Percentiles rank a stretch among this genome's conserved stretches.
These are phyloP conservation scores for Pseudorhombus dupliciocellatus DNA, from an alignment of 2,113 vertebrate species.

Conservation along the genomic window DNA sequence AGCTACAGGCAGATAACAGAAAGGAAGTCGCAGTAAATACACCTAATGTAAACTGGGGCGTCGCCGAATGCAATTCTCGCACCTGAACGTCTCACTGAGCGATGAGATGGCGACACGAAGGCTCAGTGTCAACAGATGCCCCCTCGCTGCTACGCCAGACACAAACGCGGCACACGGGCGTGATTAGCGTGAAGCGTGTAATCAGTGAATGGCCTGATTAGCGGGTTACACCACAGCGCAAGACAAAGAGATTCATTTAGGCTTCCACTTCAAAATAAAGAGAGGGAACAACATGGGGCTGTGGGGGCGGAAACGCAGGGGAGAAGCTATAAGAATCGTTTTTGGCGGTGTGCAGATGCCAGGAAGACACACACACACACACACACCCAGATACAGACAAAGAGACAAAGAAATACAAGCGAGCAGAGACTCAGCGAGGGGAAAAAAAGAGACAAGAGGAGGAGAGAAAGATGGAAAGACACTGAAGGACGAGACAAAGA, in stretches of 20 bases:
- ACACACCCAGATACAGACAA: constrained; percentile 47
- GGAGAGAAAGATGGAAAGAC: constrained; percentile 17
- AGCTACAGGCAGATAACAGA: constrained; percentile 42
- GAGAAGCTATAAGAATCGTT: constrained; percentile 65
- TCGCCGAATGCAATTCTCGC: constrained; percentile 23
- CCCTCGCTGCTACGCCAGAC: constrained; percentile 25
- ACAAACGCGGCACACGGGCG: constrained; percentile 18
- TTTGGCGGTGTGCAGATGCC: constrained; percentile 43
- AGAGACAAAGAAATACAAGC: constrained; percentile 40
- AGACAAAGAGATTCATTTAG: constrained; percentile 71
- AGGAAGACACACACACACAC: constrained; percentile 40
- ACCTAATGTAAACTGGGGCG: neutral
- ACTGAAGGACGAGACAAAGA: constrained; percentile 37
- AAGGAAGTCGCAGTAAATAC: constrained; percentile 14
- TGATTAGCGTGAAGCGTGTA: constrained; percentile 68
- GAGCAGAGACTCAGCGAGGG: neutral
- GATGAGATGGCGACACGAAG: constrained; percentile 18
- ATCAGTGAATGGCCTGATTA: constrained; percentile 77
- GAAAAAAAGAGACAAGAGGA: neutral
- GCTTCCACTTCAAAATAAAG: constrained; percentile 48
- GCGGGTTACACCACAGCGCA: constrained; percentile 56
- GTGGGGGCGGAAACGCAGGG: constrained; percentile 43
- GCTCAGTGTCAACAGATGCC: constrained; percentile 36
- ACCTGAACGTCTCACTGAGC: constrained; percentile 27
- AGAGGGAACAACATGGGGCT: constrained; percentile 30